Base-by-base conservation (phyloP, 53 echinoderm and acorn worm genomes). In the Astropecten irregularis region DNA sequence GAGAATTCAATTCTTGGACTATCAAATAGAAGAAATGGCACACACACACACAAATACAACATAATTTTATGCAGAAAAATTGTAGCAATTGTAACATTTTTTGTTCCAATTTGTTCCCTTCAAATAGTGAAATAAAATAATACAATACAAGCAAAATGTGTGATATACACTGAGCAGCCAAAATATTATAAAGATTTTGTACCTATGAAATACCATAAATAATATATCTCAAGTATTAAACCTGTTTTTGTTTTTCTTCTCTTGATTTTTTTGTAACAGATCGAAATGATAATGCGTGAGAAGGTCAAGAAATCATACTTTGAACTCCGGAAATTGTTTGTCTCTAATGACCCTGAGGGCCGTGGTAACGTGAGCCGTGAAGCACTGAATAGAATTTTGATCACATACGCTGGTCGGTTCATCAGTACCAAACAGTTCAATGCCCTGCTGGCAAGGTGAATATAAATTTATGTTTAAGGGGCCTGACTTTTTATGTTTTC, bases 281-380 rank as follows among this genome's bases (percentile, higher is more conserved):
- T 96, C 82, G 99, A 99, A 52, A 88, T 94, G 86, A 76, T 94
- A 14, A 76, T 99, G 2, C 85, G 88, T 55, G 94, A 94, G 25
- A 92, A 92, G 55, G 48, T 93, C 9, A 94, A 92, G 89, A 85
- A 88, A 26, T 85, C 86, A 14, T 99, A 93, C 66, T 99, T 87
- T 85, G 94, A 94, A 40, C 64, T 94, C n/a, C 82, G 90, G 58
- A 99, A 99, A 58, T 84, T 92, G 16, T 99, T 99, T 27, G 58
- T 94, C 11, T 87, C 94, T 4, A 99, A 99, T 22, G 99, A 99
- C 71, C 99, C 94, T 0, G 94, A 99, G 23, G 99, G 99, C 0
- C 58, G 94, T 28, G 99, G 99, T 0, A 94, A 72, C 8, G 92
- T 99, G 10, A 90, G 83, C 66, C 84, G 90, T 30, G 99, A 99